Percentiles rank a stretch among this genome's conserved stretches.
Evolutionary conservation across 2,113 vertebrate species (phyloP).

Genomic region (Pluvianellus socialis): DNA sequence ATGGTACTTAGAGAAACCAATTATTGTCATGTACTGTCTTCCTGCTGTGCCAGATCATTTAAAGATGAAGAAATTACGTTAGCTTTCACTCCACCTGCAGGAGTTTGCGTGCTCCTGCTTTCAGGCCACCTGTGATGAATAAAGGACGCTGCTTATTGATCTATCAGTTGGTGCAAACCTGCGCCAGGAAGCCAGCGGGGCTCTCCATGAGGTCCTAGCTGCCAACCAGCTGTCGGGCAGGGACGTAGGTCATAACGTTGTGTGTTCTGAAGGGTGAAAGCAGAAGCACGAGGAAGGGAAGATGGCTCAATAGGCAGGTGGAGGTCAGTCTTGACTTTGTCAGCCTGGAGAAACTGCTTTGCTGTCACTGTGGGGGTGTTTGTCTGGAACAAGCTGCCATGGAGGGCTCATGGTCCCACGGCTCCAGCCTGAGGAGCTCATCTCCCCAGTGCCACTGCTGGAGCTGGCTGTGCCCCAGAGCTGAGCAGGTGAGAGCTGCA

Average conservation of each 20-base stretch:
- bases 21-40: neutral
- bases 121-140: neutral
- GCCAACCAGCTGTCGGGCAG: neutral
- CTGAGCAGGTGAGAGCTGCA: neutral
- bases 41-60: neutral
- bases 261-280: neutral
- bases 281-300: neutral
- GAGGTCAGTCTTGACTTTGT: neutral
- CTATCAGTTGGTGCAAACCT: neutral
- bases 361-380: fast-evolving
- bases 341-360: neutral
- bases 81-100: neutral
- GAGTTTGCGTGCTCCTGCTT: neutral
- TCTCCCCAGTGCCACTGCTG: neutral
- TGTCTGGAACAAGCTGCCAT: neutral
- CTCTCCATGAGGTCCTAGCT: neutral
- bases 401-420: fast-evolving
- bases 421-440: neutral
- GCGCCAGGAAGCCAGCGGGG: neutral
- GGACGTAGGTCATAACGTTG: neutral
- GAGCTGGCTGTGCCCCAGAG: neutral
- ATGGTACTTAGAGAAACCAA: neutral
- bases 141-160: neutral
- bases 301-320: neutral
- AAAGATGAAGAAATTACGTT: neutral